Percentiles rank a stretch among this genome's conserved stretches.
These are phyloP conservation scores for Thalassophryne amazonica DNA, from an alignment of 2,797 vertebrate genomes.

Conservation along the genomic window DNA sequence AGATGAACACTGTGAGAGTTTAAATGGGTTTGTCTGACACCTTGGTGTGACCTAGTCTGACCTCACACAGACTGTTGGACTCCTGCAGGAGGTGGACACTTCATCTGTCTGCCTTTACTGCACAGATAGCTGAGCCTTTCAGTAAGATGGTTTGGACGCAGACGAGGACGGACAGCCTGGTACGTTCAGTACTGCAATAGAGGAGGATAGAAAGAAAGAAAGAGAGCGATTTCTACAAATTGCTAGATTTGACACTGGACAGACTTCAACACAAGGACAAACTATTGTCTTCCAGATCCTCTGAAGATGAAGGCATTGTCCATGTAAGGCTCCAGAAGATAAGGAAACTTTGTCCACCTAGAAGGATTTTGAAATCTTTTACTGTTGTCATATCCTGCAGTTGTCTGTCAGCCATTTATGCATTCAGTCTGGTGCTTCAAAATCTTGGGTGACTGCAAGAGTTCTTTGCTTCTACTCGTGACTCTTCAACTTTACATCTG, in stretches of 20 bases:
- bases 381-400: slow-evolving; percentile 18
- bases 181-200: slow-evolving; percentile 3
- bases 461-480: slow-evolving; percentile 16
- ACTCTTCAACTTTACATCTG: no score
- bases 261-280: slow-evolving; percentile 18
- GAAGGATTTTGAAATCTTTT: slow-evolving; percentile 12
- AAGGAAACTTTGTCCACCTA: slow-evolving; percentile 4
- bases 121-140: no score
- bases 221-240: not conserved
- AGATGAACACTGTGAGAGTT: slow-evolving; percentile 34
- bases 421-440: no score
- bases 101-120: slow-evolving; percentile 16
- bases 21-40: slow-evolving; percentile 36
- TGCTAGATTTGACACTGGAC: not conserved
- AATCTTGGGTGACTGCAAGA: no score
- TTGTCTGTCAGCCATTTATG: not conserved
- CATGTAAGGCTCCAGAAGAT: slow-evolving; percentile 18
- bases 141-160: slow-evolving; percentile 8
- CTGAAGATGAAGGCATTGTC: not conserved
- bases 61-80: slow-evolving; percentile 3
- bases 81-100: slow-evolving; percentile 47
- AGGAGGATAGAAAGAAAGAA: slow-evolving; percentile 5
- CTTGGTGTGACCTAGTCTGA: slow-evolving; percentile 37
- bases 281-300: slow-evolving; percentile 9
- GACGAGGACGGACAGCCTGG: slow-evolving; percentile 19